Percentiles rank a stretch among this genome's conserved stretches.
phyloP scores from a whole-genome alignment of 35 echinoderm and acorn worm genomes.

The Acanthaster planci region DNA sequence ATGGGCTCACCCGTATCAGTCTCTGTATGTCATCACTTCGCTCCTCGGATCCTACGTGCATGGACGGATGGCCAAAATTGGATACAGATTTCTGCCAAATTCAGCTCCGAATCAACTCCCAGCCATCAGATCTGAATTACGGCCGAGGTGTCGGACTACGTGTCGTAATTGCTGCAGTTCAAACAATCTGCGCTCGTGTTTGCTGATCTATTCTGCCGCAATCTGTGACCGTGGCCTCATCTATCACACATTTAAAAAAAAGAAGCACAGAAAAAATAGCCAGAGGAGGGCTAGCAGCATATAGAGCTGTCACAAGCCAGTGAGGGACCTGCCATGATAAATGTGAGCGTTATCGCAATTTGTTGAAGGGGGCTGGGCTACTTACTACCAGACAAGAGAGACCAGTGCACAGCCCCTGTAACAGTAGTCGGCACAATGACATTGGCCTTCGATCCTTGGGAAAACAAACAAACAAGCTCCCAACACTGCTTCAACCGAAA shows the following conservation, averaged over 20 bases:
- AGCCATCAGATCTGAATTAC: constrained; percentile 22
- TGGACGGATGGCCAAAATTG: too few relatives aligned
- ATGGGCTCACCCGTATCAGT: too few relatives aligned
- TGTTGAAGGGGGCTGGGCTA: constrained; percentile 29
- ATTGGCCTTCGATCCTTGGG: constrained; percentile 25
- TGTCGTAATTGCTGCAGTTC: constrained; percentile 28
- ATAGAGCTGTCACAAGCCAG: background rate
- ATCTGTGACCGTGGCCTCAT: constrained; percentile 1
- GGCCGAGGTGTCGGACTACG: constrained; percentile 23
- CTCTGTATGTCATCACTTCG: too few relatives aligned
- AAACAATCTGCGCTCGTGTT: constrained; percentile 31
- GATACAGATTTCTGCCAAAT: too few relatives aligned
- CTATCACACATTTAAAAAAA: background rate
- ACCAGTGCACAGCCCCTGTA: constrained; percentile 3
- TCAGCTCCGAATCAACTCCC: background rate
- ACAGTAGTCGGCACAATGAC: constrained; percentile 5
- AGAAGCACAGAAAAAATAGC: background rate
- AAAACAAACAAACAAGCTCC: constrained; percentile 27
- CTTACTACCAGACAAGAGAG: constrained; percentile 13
- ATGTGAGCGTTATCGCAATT: constrained; percentile 31
- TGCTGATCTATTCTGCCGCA: constrained; percentile 3
- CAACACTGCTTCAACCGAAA: too few relatives aligned
- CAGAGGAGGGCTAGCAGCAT: background rate
- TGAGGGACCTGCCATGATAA: constrained; percentile 23
- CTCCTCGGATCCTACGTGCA: too few relatives aligned